Percentiles rank a stretch among this genome's conserved stretches.
phyloP scores from a whole-genome alignment of 2,888 invertebrate species.

The Odontocolon sp. region DNA sequence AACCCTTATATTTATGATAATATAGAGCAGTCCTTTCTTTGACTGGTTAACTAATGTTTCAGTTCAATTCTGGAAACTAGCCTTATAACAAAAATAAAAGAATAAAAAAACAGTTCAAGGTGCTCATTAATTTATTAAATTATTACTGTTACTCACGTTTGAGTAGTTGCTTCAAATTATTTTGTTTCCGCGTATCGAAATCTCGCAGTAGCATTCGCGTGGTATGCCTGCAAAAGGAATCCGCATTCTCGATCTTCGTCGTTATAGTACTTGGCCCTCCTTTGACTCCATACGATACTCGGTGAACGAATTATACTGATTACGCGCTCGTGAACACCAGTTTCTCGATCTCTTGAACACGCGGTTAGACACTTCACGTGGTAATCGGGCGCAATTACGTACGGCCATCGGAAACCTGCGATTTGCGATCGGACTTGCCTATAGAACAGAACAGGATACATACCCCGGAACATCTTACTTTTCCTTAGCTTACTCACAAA shows the following conservation, averaged over 20 bases:
- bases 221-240: background rate
- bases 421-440: constrained; percentile 36
- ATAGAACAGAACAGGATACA: background rate
- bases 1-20: too few species aligned
- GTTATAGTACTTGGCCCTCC: background rate
- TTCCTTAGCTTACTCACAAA: constrained; percentile 2
- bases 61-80: too few species aligned
- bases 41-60: too few species aligned
- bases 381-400: constrained; percentile 48
- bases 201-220: background rate
- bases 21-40: too few species aligned
- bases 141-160: background rate
- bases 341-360: constrained; percentile 31
- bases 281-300: constrained; percentile 23
- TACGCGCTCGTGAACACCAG: constrained; percentile 24
- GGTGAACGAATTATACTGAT: constrained; percentile 32
- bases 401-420: constrained; percentile 46
- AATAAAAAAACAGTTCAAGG: too few species aligned
- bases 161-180: background rate
- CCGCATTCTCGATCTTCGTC: constrained; percentile 4
- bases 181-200: background rate
- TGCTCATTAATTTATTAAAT: too few species aligned
- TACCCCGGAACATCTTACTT: constrained; percentile 29
- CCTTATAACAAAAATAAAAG: too few species aligned
- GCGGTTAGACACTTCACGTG: constrained; percentile 31